A percentile compares a stretch with the other conserved stretches of the same genome.
Conservation (phyloP, 2,113 vertebrate genomes). For the Corythornis vintsioides region DNA sequence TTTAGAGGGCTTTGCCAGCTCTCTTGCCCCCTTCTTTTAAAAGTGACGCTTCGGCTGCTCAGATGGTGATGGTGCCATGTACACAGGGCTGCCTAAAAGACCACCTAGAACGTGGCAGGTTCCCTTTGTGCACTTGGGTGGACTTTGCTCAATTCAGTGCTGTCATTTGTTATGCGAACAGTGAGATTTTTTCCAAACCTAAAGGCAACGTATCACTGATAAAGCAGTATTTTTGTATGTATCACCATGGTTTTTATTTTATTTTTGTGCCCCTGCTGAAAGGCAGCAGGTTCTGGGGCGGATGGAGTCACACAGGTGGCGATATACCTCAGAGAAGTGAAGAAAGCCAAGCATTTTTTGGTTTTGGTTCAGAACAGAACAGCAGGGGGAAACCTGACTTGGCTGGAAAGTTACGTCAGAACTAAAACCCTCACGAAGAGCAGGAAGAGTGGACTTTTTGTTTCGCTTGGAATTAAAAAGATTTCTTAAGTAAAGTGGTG, state of each 20-base stretch:
- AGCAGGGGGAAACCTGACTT: constrained; percentile 58
- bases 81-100: background rate
- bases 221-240: background rate
- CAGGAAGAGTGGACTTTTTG: constrained; percentile 31
- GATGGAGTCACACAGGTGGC: background rate
- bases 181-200: background rate
- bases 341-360: background rate
- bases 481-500: background rate
- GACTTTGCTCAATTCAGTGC: background rate
- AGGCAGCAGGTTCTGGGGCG: background rate
- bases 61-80: background rate
- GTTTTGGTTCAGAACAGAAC: constrained; percentile 43
- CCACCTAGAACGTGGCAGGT: background rate
- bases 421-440: background rate
- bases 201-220: background rate
- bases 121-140: background rate
- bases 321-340: background rate
- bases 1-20: background rate
- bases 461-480: constrained; percentile 35
- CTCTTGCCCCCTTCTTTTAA: background rate
- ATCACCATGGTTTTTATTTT: background rate
- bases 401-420: constrained; percentile 47
- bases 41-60: background rate
- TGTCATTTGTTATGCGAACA: background rate
- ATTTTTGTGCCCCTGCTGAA: background rate